Conservation (phyloP, 1,140 invertebrate species). For the Euwallacea fornicatus region DNA sequence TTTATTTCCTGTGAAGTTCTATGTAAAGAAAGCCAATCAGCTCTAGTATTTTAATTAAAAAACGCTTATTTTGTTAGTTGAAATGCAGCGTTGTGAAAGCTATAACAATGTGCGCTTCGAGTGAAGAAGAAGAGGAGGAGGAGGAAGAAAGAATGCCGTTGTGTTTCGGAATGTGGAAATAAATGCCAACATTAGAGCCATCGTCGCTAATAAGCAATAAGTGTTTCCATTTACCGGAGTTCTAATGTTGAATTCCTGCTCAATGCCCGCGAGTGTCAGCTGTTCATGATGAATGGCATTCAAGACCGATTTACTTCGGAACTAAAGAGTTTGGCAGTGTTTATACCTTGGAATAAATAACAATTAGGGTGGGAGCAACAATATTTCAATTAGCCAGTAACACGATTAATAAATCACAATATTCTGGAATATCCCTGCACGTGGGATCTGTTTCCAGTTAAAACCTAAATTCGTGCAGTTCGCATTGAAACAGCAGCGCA, state of each 20-base stretch:
- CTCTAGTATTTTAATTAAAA: too few species aligned
- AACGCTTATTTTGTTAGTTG: too few species aligned
- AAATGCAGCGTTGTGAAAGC: too few species aligned
- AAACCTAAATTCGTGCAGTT: constrained; percentile 1
- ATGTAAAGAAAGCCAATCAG: too few species aligned
- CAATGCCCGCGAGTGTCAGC: constrained; percentile 4
- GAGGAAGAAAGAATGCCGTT: background rate
- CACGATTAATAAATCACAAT: too few species aligned
- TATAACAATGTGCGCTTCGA: too few species aligned
- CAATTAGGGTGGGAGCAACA: too few species aligned
- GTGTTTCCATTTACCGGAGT: constrained; percentile 18
- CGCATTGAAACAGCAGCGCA: constrained; percentile 1
- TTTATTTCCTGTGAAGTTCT: background rate
- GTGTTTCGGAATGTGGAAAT: constrained; percentile 12
- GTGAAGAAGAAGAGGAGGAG: background rate
- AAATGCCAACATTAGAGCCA: constrained; percentile 10
- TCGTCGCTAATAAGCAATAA: constrained; percentile 22
- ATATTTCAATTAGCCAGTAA: too few species aligned
- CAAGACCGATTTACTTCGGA: too few species aligned
- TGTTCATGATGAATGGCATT: constrained; percentile 16
- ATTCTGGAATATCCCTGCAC: too few species aligned
- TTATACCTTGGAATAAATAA: too few species aligned
- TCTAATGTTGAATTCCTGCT: constrained; percentile 17
- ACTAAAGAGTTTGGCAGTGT: too few species aligned
- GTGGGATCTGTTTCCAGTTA: background rate